Percentiles rank a stretch among this genome's conserved stretches.
These are phyloP conservation scores for Myodes glareolus DNA, from an alignment of 2,113 vertebrate genomes.

Conservation along the genomic window DNA sequence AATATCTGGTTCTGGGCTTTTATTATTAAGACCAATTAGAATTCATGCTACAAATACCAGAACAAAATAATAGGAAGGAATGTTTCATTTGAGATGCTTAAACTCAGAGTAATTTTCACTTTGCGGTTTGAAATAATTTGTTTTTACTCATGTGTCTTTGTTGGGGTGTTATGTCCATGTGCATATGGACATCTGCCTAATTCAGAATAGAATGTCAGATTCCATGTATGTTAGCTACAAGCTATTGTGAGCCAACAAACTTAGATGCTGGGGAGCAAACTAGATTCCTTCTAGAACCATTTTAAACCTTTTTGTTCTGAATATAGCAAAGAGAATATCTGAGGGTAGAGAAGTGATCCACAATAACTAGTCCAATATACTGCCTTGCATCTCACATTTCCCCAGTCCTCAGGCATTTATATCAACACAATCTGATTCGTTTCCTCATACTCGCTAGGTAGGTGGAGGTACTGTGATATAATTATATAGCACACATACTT, in stretches of 20 bases:
- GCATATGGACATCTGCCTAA: background rate
- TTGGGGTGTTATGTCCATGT: too few relatives aligned
- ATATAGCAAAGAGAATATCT: background rate
- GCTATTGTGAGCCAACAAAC: background rate
- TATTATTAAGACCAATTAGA: too few relatives aligned
- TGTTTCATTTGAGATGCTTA: background rate
- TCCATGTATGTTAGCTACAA: background rate
- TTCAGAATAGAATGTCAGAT: background rate
- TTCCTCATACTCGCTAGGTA: background rate
- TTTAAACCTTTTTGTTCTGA: background rate
- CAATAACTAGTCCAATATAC: background rate
- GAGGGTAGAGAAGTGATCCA: background rate
- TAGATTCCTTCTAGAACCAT: background rate
- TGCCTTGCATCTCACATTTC: accelerated
- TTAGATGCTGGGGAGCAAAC: background rate
- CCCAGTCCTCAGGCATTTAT: background rate
- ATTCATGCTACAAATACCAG: too few relatives aligned
- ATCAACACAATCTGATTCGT: background rate
- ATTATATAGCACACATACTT: background rate
- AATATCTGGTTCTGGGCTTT: too few relatives aligned
- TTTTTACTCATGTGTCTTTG: background rate
- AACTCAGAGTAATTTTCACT: background rate
- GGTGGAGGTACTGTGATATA: background rate
- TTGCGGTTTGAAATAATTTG: background rate
- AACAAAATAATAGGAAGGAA: background rate